Conservation (phyloP, 2,888 invertebrate genomes). For the Tipula vernalis region DNA sequence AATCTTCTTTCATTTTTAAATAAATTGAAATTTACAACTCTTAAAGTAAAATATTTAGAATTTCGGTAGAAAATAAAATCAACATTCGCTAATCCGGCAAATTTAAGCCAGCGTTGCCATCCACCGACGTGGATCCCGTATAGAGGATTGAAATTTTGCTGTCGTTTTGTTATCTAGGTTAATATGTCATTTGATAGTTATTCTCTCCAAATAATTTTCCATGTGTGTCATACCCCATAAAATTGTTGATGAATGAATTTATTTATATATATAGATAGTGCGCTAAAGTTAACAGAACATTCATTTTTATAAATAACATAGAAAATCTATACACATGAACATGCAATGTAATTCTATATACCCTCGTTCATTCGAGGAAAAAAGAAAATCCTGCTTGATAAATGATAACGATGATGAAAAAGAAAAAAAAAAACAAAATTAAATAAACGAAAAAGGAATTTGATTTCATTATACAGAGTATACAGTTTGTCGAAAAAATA, state of each 20-base stretch:
- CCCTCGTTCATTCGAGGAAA: neutral
- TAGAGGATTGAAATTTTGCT: too few species aligned
- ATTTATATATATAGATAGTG: too few species aligned
- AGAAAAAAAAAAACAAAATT: neutral
- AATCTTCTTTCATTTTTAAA: too few species aligned
- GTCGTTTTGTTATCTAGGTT: neutral
- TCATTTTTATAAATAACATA: neutral
- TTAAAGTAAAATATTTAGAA: too few species aligned
- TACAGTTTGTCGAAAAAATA: neutral
- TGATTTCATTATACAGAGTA: neutral
- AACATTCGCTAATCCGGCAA: too few species aligned
- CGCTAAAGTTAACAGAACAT: neutral
- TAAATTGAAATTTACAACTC: too few species aligned
- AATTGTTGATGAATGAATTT: too few species aligned
- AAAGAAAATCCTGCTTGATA: neutral
- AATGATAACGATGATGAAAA: neutral
- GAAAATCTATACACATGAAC: neutral
- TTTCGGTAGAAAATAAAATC: too few species aligned
- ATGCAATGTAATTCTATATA: neutral
- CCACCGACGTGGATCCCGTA: too few species aligned
- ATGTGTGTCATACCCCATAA: too few species aligned
- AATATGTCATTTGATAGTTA: neutral
- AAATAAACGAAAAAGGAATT: neutral
- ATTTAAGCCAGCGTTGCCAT: too few species aligned
- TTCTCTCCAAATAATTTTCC: neutral